phyloP scores from a whole-genome alignment of 2,888 invertebrate species.

The Melangyna quadrimaculata region DNA sequence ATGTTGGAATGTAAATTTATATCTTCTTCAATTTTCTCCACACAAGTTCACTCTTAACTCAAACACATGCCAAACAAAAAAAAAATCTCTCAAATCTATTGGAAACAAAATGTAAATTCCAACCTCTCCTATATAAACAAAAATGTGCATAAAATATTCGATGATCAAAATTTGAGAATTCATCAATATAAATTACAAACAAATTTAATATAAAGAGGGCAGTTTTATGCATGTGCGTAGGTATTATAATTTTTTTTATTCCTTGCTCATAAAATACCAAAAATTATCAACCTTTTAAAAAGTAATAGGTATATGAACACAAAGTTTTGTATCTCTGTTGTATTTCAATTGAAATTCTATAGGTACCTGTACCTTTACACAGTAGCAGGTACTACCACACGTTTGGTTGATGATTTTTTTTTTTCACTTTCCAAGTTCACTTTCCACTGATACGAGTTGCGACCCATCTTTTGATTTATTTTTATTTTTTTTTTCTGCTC shows the following conservation, averaged over 20 bases:
- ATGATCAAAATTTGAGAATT: not conserved
- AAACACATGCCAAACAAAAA: not conserved
- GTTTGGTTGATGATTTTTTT: not conserved
- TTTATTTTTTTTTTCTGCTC: not conserved
- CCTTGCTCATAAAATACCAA: not conserved
- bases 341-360: constrained; percentile 4
- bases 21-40: not conserved
- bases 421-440: not conserved
- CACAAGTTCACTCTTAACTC: not conserved
- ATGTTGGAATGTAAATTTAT: no score
- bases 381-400: no score
- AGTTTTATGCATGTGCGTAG: not conserved
- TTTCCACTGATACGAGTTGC: no score
- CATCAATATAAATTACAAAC: not conserved
- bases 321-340: not conserved
- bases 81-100: not conserved
- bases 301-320: not conserved
- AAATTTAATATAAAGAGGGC: not conserved
- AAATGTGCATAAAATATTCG: not conserved
- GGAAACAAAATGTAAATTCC: not conserved
- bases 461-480: not conserved
- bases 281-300: not conserved
- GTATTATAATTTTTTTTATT: not conserved
- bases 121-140: not conserved
- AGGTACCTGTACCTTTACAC: not conserved